A percentile compares a stretch with the other conserved stretches of the same genome.
These are phyloP conservation scores for Tupiocoris notatus DNA, from an alignment of 2,888 invertebrate genomes.

Conservation along the genomic window DNA sequence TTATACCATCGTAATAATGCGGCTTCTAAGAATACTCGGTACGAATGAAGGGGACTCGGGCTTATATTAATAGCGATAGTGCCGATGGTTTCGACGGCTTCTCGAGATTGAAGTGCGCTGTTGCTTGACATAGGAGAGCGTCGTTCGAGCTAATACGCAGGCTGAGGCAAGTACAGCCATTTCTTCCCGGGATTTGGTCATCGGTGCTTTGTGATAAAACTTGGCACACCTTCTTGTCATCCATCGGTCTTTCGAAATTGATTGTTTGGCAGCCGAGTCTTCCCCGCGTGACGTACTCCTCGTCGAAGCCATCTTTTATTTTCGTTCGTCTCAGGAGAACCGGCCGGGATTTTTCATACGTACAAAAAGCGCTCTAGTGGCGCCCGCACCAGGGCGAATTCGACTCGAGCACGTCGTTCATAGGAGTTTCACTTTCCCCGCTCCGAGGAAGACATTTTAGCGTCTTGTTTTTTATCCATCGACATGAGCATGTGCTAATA, in stretches of 20 bases:
- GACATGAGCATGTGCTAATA: too few species aligned
- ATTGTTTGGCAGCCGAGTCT: constrained; percentile 16
- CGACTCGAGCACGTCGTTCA: background rate
- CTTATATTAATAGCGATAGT: background rate
- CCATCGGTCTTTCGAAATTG: constrained; percentile 27
- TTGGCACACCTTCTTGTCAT: background rate
- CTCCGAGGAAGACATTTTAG: too few species aligned
- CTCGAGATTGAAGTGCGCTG: background rate
- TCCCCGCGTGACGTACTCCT: background rate
- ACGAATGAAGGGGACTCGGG: background rate
- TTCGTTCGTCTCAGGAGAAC: background rate
- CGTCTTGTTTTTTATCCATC: too few species aligned
- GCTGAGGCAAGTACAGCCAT: background rate
- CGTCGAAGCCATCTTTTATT: background rate
- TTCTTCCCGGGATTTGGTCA: too few species aligned
- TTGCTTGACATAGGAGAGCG: background rate
- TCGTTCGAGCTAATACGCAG: background rate
- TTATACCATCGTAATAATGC: background rate
- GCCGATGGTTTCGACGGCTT: background rate
- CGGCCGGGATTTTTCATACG: background rate
- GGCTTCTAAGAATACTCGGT: background rate
- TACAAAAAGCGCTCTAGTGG: too few species aligned
- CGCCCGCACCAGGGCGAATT: background rate
- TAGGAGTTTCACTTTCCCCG: background rate
- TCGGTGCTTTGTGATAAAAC: background rate